phyloP scores from a whole-genome alignment of 2,113 vertebrate species.

The Meles meles region DNA sequence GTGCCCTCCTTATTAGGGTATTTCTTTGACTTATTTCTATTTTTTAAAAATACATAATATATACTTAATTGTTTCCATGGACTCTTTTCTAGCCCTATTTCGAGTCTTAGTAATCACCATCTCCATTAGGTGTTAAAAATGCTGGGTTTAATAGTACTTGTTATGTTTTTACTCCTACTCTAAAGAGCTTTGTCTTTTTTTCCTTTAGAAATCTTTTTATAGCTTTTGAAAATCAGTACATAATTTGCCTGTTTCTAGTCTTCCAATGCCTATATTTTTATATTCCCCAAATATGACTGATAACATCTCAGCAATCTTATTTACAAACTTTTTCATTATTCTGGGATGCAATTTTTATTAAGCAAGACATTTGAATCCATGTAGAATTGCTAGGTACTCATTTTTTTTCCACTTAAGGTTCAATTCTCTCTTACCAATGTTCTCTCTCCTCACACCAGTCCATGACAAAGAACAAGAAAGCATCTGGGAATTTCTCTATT shows the following conservation, averaged over 20 bases:
- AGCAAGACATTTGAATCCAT: background rate
- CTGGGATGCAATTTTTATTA: background rate
- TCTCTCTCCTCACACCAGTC: background rate
- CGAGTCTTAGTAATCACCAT: background rate
- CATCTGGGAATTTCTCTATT: background rate
- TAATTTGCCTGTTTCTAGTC: background rate
- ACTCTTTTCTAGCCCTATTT: background rate
- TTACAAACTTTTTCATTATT: background rate
- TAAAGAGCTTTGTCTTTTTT: conserved; percentile 10
- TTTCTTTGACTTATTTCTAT: background rate
- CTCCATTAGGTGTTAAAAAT: background rate
- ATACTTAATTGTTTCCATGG: background rate
- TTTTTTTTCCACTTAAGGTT: background rate
- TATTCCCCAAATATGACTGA: background rate
- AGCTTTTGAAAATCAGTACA: conserved; percentile 8
- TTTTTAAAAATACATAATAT: background rate
- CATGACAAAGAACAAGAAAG: background rate
- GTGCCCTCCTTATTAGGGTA: too few relatives aligned
- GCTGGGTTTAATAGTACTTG: background rate
- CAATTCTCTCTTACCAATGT: background rate
- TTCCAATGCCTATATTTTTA: background rate
- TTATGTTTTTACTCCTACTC: conserved; percentile 2
- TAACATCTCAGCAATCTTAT: background rate
- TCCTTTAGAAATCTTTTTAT: background rate
- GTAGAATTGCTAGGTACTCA: background rate